phyloP scores from a whole-genome alignment of 2,888 invertebrate genomes.

The Hipparchia sbordonii region DNA sequence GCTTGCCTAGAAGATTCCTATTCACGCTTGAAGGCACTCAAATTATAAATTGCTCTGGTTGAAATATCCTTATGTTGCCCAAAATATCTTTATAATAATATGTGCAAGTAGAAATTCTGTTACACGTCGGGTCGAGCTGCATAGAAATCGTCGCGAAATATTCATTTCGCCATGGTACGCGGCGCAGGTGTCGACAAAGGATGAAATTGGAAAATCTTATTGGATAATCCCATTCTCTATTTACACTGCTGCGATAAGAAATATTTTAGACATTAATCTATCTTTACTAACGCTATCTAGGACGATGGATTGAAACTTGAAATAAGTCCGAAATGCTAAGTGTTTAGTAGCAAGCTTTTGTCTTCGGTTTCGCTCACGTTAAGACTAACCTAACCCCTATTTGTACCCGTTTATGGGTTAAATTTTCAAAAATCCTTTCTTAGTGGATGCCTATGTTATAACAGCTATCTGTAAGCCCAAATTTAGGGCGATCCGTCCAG shows the following conservation, averaged over 20 bases:
- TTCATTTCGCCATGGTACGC: constrained; percentile 47
- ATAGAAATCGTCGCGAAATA: constrained; percentile 46
- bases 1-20: too few relatives aligned
- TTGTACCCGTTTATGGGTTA: too few relatives aligned
- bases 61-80: neutral
- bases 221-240: constrained; percentile 46
- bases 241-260: constrained; percentile 36
- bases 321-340: neutral
- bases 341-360: too few relatives aligned
- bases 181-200: constrained; percentile 51
- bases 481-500: too few relatives aligned
- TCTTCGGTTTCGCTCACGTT: too few relatives aligned
- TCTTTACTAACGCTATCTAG: neutral
- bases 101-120: neutral
- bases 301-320: neutral
- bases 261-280: constrained; percentile 23
- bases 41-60: too few relatives aligned
- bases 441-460: too few relatives aligned
- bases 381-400: too few relatives aligned
- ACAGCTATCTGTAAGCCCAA: too few relatives aligned
- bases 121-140: constrained; percentile 29
- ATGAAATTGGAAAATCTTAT: constrained; percentile 52
- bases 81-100: neutral
- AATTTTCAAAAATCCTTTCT: too few relatives aligned
- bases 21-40: too few relatives aligned